Evolutionary conservation across 2,888 invertebrate genomes (phyloP).

Genomic region (Laspeyria flexula): DNA sequence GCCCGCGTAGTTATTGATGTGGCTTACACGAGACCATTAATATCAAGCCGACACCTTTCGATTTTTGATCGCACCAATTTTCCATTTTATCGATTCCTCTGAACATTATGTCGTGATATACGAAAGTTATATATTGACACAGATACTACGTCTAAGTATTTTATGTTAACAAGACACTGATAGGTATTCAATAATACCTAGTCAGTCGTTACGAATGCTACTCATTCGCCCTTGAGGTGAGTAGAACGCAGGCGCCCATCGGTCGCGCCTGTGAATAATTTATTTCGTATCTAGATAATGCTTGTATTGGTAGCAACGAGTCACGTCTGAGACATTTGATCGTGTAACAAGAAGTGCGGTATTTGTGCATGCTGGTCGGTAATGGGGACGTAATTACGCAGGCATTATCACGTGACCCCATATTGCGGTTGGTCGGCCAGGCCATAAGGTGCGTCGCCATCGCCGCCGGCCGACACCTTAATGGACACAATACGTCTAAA

Average conservation of each 20-base stretch:
- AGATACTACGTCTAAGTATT: slow-evolving; percentile 7
- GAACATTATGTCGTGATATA: slow-evolving; percentile 15
- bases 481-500: slow-evolving; percentile 56
- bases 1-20: slow-evolving; percentile 48
- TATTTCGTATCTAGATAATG: slow-evolving; percentile 76
- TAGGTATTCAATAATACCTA: slow-evolving; percentile 40
- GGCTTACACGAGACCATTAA: slow-evolving; percentile 48
- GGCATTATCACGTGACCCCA: slow-evolving; percentile 82
- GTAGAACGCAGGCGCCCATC: slow-evolving; percentile 57
- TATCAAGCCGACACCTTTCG: slow-evolving; percentile 49
- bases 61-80: slow-evolving; percentile 42
- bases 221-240: slow-evolving; percentile 63
- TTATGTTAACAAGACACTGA: slow-evolving; percentile 9
- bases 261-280: slow-evolving; percentile 75
- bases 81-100: slow-evolving; percentile 40
- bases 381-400: slow-evolving; percentile 79
- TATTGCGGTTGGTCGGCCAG: slow-evolving; percentile 71
- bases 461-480: slow-evolving; percentile 55
- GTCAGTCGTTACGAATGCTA: slow-evolving; percentile 42
- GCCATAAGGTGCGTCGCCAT: slow-evolving; percentile 54
- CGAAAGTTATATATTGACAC: slow-evolving; percentile 17
- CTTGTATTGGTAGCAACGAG: slow-evolving; percentile 71
- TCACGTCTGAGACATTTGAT: slow-evolving; percentile 83
- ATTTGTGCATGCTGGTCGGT: slow-evolving; percentile 66
- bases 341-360: slow-evolving; percentile 76